A percentile compares a stretch with the other conserved stretches of the same genome.
phyloP scores from a whole-genome alignment of 1,140 invertebrate genomes.

The Tetragonula clypearis region DNA sequence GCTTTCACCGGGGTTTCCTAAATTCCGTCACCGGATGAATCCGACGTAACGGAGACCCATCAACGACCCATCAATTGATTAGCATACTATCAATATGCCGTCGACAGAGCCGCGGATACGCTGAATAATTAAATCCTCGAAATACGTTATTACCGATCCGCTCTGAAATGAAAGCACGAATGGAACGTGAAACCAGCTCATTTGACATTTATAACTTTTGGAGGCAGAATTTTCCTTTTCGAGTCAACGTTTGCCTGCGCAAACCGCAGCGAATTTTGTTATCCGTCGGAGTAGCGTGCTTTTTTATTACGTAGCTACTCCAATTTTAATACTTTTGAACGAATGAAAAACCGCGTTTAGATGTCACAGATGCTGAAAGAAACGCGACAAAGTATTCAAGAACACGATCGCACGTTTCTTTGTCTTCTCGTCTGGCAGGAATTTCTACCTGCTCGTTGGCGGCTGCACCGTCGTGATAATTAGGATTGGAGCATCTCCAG shows the following conservation, averaged over 20 bases:
- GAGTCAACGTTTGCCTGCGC: too few relatives aligned
- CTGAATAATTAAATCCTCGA: slow-evolving; percentile 72
- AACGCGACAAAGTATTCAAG: neutral
- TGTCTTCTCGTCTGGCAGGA: slow-evolving; percentile 22
- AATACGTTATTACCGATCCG: slow-evolving; percentile 56
- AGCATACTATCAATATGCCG: slow-evolving; percentile 71
- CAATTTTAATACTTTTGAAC: too few relatives aligned
- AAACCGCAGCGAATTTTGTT: too few relatives aligned
- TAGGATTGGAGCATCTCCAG: slow-evolving; percentile 55
- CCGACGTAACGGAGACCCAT: slow-evolving; percentile 51
- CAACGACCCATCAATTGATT: slow-evolving; percentile 63
- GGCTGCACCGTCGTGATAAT: slow-evolving; percentile 70
- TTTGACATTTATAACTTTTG: neutral
- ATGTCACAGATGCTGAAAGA: neutral
- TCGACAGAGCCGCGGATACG: slow-evolving; percentile 29
- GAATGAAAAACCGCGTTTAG: neutral
- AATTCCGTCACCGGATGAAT: slow-evolving; percentile 53
- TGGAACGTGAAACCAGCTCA: slow-evolving; percentile 12
- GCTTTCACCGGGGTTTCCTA: neutral
- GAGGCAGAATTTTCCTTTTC: neutral
- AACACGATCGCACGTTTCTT: neutral
- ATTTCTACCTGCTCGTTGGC: slow-evolving; percentile 65
- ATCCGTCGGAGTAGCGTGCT: too few relatives aligned
- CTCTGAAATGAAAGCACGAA: slow-evolving; percentile 26
- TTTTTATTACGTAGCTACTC: too few relatives aligned